Base-by-base conservation (phyloP, 35 echinoderm and acorn worm species). In the Ptychodera flava region DNA sequence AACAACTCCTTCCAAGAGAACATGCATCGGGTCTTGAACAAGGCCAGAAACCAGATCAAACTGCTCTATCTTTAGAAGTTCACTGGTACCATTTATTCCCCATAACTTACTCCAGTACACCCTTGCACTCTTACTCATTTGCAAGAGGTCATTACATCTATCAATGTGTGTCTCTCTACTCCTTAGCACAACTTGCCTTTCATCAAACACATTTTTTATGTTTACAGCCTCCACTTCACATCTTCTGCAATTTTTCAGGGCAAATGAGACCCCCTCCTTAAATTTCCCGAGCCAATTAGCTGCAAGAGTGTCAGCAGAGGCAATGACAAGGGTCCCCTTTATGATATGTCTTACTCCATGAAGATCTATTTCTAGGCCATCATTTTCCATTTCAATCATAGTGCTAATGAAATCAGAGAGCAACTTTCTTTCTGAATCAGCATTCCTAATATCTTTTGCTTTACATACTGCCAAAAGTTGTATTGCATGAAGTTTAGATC, bases 211-310 rank as follows among this genome's bases (percentile, higher is more conserved):
- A 36, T 22, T 82, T 86, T 91, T 91, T 22, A 88, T 86, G 16
- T 95, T 86, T 16, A 53, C 15, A 29, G 76, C 83, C 27, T 81
- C 31, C 1, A 81, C 75, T 27, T 81, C n/a, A 32, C 93, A 95
- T 15, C 52, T 34, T 45, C 93, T 77, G 36, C 93, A 95, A 75
- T 35, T 28, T 77, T 91, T 91, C 27, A 81, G 45, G 6, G 93
- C 86, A 89, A 95, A 95, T 28, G 82, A 82, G 15, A 95, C 93
- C 36, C 90, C 93, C 81, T 95, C 89, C 52, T 95, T 95, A 82
- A 95, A 94, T 86, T 86, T 37, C 85, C n/a, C 93, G 22, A 95
- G 27, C 84, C 78, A 89, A 15, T 91, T 77, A 16, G 87, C 82
- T 86, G 89, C 93, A 35, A 78, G 90, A 16, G 89, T 95, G 38